Base-by-base conservation (phyloP, 35 echinoderm and acorn worm genomes). In the Apostichopus californicus region DNA sequence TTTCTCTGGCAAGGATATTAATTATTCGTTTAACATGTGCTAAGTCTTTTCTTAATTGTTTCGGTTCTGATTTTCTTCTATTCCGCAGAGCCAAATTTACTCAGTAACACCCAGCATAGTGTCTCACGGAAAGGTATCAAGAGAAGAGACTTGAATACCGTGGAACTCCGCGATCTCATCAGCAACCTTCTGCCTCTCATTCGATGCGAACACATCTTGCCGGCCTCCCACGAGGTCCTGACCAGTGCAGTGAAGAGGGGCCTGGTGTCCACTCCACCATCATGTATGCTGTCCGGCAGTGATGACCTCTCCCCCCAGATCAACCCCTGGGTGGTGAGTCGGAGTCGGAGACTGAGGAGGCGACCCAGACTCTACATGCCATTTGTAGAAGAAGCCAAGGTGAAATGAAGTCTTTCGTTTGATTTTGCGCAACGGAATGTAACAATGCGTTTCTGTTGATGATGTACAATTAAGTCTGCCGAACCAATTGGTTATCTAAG, bases 331-430 rank as follows among this genome's bases (percentile, higher is more conserved):
- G 90, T 98, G n/a, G 70, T 87, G 12, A 93, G 97, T 28, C 96
- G 95, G 78, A 90, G 93, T 9, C 79, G 93, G 61, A 52, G 94
- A 15, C 54, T 91, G 63, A 91, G 93, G 71, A 87, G 91, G 12
- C 92, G 95, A 75, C 97, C 97, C 20, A 94, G 97, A 83, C 86
- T 98, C 23, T 98, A 96, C 61, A 94, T 88, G n/a, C 97, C 97
- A 0, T 98, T 94, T 83, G 95, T 98, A 58, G 97, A 98, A 83
- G 97, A 98, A 90, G 97, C 97, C 34, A 98, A 98, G 97, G 97
- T 98, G 89, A 81, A 9, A 54, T 28, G 9, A 87, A 66, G 34
- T 46, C 34, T 46, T 46, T 46, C 1, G 34, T 46, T 46, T 0
- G 34, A 46, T 46, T 46, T 46, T 46, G 34, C 34, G 34, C 34